Base-by-base conservation (phyloP, 1,140 invertebrate genomes). In the Colletes gigas region DNA sequence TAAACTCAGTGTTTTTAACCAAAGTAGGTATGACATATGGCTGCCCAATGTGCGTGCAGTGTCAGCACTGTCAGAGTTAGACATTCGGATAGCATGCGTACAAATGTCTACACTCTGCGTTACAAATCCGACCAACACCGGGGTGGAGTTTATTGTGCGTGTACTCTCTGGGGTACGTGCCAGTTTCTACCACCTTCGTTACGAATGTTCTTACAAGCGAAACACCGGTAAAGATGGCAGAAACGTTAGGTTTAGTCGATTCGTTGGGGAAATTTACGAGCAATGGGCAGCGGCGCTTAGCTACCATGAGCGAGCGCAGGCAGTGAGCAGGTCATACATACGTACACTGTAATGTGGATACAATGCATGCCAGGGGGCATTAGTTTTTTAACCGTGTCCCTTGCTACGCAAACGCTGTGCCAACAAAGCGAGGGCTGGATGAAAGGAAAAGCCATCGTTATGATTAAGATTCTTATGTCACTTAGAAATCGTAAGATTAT, bases 251-350 rank as follows among this genome's bases (percentile, higher is more conserved):
- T 57, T 39, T 52, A 21, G 50, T 71, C 44, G 66, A 85, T 77
- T 57, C 63, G 7, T 67, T 86, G 90, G 90, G 90, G 91, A 92
- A 88, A n/a, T n/a, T n/a, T 91, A 91, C 90, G 68, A 83, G 85
- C 89, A 91, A 78, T 88, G 92, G 91, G 90, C 90, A 92, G 91
- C 88, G 88, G 88, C 91, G 89, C 90, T 89, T 89, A 86, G 84
- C 89, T 84, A 87, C 79, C 83, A 89, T 86, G 82, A 90, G 85
- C 91, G 87, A 92, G 88, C 90, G 89, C 90, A 92, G 92, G 91
- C 92, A 93, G 92, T 93, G 92, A 93, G 90, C 91, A 90, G 91
- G 92, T 89, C 89, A 92, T 78, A 88, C 86, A 89, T 91, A 90
- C 89, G 84, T 91, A 91, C 88, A 89, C 83, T 83, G 82, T 86